Conservation (phyloP, 2,888 invertebrate species). For the Osedax fenrisi region DNA sequence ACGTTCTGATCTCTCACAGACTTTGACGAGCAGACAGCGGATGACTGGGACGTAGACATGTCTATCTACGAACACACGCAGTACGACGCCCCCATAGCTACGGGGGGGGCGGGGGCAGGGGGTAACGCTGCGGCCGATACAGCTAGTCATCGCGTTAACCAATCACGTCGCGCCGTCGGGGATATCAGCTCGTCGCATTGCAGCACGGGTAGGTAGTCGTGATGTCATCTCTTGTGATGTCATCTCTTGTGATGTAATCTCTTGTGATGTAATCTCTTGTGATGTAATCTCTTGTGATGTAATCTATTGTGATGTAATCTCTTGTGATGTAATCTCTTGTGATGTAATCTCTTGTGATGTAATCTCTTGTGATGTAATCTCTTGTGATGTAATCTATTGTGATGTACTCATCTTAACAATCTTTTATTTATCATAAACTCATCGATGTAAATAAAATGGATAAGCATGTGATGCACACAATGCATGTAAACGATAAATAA, state of each 20-base stretch:
- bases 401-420: no score
- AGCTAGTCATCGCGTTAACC: background rate
- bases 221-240: background rate
- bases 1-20: conserved; percentile 40
- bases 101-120: conserved; percentile 45
- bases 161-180: background rate
- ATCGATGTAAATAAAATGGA: no score
- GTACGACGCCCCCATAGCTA: background rate
- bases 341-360: no score
- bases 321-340: no score
- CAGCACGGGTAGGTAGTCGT: background rate
- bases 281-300: no score
- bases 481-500: no score
- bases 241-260: background rate
- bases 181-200: background rate
- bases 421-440: no score
- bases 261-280: no score
- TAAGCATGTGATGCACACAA: no score
- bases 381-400: no score
- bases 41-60: conserved; percentile 57
- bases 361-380: no score
- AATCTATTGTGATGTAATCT: no score
- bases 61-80: conserved; percentile 50
- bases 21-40: conserved; percentile 55
- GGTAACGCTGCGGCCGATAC: conserved; percentile 54